Base-by-base conservation (phyloP, 2,888 invertebrate species). In the Amphipoea lucens region DNA sequence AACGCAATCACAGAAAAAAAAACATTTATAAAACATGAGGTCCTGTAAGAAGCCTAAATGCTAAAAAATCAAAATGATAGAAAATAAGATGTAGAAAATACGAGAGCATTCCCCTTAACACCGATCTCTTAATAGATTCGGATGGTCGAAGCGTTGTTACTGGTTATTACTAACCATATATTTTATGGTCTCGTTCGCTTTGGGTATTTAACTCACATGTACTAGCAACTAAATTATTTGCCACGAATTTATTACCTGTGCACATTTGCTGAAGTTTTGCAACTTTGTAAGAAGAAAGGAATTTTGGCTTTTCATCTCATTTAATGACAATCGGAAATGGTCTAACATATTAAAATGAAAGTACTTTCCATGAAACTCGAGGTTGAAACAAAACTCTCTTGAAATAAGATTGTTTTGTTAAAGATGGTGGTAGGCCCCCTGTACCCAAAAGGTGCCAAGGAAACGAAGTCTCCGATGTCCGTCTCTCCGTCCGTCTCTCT, bases 141-240 rank as follows among this genome's bases (percentile, higher is more conserved):
- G 60, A 66, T 76, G 78, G 65, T 66, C 70, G 42, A 66, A 67
- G 57, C 45, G 48, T 79, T 81, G 74, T 82, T 76, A 81, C 69
- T 74, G 54, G 74, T 74, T 78, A 71, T 74, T 79, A 84, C 78
- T 63, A 54, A 45, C 74, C 60, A 70, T 57, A 63, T 79, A 71
- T 76, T 88, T 87, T 74, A 87, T 51, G 79, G 40, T 60, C 45
- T 42, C 70, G n/a, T 82, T 71, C 69, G 42, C 51, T 69, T 70
- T 36, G 36, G 69, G 63, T 79, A 74, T 78, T 81, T 76, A 81
- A 69, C 74, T 67, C 74, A 17, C 51, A 42, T 77, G 78, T 71
- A 79, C 36, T 60, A 69, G 42, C 42, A 76, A 71, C 42, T 67
- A 75, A 86, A 78, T 77, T 51, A 74, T 71, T 17, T 36, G 36